These are phyloP conservation scores for Nomada fabriciana DNA, from an alignment of 2,888 invertebrate species.

Conservation along the genomic window DNA sequence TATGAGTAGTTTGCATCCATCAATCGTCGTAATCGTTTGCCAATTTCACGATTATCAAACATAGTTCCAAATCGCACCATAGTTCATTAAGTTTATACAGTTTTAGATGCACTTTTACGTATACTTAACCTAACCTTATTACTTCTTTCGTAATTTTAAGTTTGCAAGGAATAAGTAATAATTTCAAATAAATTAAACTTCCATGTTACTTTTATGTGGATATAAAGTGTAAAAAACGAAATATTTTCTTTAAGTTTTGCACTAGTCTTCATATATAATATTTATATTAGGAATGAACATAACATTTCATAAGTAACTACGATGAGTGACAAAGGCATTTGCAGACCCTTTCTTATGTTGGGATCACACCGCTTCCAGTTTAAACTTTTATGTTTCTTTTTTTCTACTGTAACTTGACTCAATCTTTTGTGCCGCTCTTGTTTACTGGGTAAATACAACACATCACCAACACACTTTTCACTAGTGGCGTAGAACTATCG, in stretches of 20 bases:
- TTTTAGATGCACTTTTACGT: conserved; percentile 3
- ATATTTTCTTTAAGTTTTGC: not conserved
- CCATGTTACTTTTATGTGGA: not conserved
- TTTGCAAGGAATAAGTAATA: not conserved
- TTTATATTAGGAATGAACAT: too few species aligned
- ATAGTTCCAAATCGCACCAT: conserved; percentile 73
- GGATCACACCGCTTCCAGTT: too few species aligned
- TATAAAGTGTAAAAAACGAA: not conserved
- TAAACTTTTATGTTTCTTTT: too few species aligned
- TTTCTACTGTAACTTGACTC: too few species aligned
- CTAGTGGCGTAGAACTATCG: too few species aligned
- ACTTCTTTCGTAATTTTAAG: not conserved
- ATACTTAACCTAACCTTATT: conserved; percentile 41
- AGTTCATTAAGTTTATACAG: conserved; percentile 1
- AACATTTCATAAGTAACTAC: too few species aligned
- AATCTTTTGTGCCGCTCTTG: too few species aligned
- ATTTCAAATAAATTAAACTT: not conserved
- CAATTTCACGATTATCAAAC: conserved; percentile 78
- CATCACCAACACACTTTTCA: too few species aligned
- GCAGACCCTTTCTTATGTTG: too few species aligned
- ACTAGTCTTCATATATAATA: too few species aligned
- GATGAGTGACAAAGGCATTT: too few species aligned
- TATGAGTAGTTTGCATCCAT: conserved; percentile 80
- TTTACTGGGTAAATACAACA: too few species aligned
- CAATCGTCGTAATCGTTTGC: conserved; percentile 77